Conservation (phyloP, 2,888 invertebrate genomes). For the Xestia c-nigrum region DNA sequence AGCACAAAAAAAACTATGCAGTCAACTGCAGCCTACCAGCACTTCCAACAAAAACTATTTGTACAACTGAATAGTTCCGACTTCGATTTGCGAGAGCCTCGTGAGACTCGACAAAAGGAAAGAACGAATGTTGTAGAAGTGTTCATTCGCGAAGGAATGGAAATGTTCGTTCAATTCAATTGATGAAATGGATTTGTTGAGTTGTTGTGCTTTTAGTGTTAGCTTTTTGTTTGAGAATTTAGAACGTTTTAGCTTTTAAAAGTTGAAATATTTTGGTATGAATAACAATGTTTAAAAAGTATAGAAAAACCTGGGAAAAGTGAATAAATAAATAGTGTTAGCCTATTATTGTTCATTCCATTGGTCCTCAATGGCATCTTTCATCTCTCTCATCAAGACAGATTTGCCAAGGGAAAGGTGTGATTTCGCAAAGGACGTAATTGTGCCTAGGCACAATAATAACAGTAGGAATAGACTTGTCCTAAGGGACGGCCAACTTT, state of each 20-base stretch:
- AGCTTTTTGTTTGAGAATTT: constrained; percentile 19
- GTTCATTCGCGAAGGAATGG: constrained; percentile 59
- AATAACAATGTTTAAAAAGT: neutral
- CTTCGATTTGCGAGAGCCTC: constrained; percentile 45
- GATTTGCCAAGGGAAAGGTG: neutral
- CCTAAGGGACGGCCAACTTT: too few relatives aligned
- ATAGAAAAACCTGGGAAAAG: neutral
- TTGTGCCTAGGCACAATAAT: neutral
- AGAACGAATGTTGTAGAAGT: constrained; percentile 53
- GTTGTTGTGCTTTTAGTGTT: constrained; percentile 45
- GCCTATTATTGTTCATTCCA: neutral
- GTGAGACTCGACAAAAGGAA: constrained; percentile 54
- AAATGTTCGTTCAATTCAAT: constrained; percentile 59
- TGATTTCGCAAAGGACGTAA: neutral
- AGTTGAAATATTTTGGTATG: neutral
- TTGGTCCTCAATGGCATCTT: neutral
- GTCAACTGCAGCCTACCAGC: constrained; percentile 3
- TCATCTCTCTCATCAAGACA: too few relatives aligned
- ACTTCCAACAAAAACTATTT: constrained; percentile 38
- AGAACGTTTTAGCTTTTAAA: neutral
- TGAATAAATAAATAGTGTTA: neutral
- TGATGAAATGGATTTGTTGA: constrained; percentile 49
- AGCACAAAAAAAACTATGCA: neutral
- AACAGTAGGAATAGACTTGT: neutral
- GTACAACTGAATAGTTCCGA: constrained; percentile 36